Percentiles rank a stretch among this genome's conserved stretches.
phyloP scores from a whole-genome alignment of 2,113 vertebrate genomes.

The Takifugu flavidus region DNA sequence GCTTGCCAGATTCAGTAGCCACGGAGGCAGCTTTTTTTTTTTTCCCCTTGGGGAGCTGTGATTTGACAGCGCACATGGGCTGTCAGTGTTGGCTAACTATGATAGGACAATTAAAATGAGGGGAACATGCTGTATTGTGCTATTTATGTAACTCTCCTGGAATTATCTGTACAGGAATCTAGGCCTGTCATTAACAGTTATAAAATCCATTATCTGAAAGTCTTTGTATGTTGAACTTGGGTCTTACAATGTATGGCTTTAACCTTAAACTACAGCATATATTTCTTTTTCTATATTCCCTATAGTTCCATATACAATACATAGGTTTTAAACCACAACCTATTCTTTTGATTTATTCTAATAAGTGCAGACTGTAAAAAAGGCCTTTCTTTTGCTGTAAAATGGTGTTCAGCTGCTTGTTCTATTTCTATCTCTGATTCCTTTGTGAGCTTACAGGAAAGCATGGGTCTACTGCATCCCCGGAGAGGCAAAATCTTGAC shows the following conservation, averaged over 20 bases:
- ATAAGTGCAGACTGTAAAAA: neutral
- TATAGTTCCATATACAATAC: too few relatives aligned
- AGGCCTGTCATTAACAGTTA: conserved; percentile 16
- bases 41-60: conserved; percentile 52
- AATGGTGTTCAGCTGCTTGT: conserved; percentile 49
- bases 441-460: conserved; percentile 66
- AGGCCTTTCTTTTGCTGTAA: conserved; percentile 41
- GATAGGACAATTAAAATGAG: conserved; percentile 56
- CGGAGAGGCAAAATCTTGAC: conserved; percentile 70
- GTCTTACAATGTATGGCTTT: neutral
- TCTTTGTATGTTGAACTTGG: conserved; percentile 12
- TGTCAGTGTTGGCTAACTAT: conserved; percentile 62
- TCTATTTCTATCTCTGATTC: conserved; percentile 58
- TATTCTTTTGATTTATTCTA: conserved; percentile 9
- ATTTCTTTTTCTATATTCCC: too few relatives aligned
- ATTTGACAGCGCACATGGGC: conserved; percentile 66
- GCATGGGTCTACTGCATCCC: conserved; percentile 62
- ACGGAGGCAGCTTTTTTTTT: conserved; percentile 32
- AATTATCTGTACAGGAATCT: conserved; percentile 24
- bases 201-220: conserved; percentile 14
- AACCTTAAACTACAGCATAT: neutral
- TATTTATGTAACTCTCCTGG: conserved; percentile 39
- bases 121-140: conserved; percentile 45
- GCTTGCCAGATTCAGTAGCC: conserved; percentile 60
- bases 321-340: too few relatives aligned